Conservation (phyloP, 2,888 invertebrate species). For the Cybosia mesomella region DNA sequence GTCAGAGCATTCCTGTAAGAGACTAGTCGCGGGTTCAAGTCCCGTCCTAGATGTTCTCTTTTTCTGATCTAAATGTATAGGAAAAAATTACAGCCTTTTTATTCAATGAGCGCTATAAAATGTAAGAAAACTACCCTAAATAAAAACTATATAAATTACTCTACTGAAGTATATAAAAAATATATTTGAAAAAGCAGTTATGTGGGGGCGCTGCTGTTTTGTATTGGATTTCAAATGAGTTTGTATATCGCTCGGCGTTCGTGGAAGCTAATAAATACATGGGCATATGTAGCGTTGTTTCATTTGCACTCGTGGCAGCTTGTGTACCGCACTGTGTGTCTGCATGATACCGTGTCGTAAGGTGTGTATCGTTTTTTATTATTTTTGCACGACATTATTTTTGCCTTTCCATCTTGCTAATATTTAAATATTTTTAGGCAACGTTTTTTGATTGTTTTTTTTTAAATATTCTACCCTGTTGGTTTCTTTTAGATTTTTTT, state of each 20-base stretch:
- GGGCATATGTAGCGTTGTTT: constrained; percentile 44
- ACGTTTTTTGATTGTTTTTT: too few relatives aligned
- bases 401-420: neutral
- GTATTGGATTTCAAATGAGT: constrained; percentile 18
- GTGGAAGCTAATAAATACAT: constrained; percentile 47
- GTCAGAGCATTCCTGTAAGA: too few relatives aligned
- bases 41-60: too few relatives aligned
- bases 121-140: too few relatives aligned
- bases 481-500: too few relatives aligned
- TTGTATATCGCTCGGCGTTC: constrained; percentile 31
- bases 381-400: constrained; percentile 27
- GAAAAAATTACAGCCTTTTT: too few relatives aligned
- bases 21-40: too few relatives aligned
- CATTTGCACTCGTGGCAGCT: constrained; percentile 36
- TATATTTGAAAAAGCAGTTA: neutral
- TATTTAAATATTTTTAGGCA: neutral
- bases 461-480: too few relatives aligned
- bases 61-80: too few relatives aligned
- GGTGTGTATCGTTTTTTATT: constrained; percentile 53
- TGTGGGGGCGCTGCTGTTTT: constrained; percentile 12
- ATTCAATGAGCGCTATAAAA: neutral
- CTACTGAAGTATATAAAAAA: too few relatives aligned
- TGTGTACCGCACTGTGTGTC: constrained; percentile 27
- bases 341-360: constrained; percentile 40
- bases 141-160: too few relatives aligned